phyloP scores from a whole-genome alignment of 2,113 vertebrate species.

The Todiramphus saurophagus region DNA sequence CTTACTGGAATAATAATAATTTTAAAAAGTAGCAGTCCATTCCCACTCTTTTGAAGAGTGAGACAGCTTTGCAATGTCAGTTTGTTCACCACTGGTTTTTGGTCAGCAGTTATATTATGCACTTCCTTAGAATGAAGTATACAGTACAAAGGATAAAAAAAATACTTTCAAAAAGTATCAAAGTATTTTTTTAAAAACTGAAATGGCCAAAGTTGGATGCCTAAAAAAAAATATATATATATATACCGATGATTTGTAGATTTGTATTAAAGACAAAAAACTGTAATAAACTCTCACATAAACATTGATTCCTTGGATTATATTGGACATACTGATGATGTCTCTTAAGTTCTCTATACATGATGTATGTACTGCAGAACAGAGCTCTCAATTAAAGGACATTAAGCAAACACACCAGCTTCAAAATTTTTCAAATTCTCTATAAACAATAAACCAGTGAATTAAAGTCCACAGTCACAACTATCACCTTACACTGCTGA shows the following conservation, averaged over 20 bases:
- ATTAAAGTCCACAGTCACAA: background rate
- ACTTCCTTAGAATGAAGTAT: background rate
- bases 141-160: background rate
- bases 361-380: background rate
- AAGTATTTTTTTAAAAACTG: background rate
- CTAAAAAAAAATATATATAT: background rate
- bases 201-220: background rate
- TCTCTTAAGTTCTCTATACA: background rate
- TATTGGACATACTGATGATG: background rate
- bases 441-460: background rate
- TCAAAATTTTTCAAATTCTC: background rate
- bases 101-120: background rate
- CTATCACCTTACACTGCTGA: background rate
- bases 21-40: background rate
- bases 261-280: background rate
- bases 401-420: background rate
- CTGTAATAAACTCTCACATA: background rate
- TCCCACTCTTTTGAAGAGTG: background rate
- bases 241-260: background rate
- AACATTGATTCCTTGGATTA: background rate
- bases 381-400: background rate
- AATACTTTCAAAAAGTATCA: background rate
- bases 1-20: background rate
- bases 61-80: background rate
- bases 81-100: background rate